Conservation (phyloP, 2,888 invertebrate species). For the Dynastes hyllus region DNA sequence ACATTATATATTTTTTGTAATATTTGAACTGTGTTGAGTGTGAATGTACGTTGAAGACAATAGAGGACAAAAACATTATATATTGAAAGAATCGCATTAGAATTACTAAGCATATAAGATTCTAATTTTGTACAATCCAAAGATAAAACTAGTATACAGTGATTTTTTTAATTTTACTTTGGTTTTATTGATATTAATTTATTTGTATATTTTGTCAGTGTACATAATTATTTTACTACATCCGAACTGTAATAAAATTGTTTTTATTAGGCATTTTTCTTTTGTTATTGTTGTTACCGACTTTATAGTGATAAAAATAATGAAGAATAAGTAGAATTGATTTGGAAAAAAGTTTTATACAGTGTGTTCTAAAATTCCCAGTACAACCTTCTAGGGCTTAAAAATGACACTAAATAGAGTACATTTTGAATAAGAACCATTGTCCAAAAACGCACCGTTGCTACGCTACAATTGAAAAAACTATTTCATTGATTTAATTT, state of each 20-base stretch:
- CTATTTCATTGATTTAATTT: no score
- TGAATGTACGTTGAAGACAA: constrained; percentile 63
- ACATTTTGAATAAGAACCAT: no score
- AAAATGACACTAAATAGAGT: no score
- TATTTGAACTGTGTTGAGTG: constrained; percentile 59
- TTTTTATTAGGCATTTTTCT: constrained; percentile 50
- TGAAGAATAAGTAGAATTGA: constrained; percentile 15
- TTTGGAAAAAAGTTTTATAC: no score
- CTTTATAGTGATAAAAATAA: not conserved
- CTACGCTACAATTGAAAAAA: no score
- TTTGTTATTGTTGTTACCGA: not conserved
- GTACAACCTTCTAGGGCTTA: no score
- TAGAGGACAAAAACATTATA: constrained; percentile 56
- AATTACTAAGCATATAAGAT: constrained; percentile 62
- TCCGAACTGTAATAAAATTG: constrained; percentile 52
- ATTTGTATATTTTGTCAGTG: constrained; percentile 57
- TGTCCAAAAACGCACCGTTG: no score
- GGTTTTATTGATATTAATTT: constrained; percentile 53
- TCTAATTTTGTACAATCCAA: constrained; percentile 71
- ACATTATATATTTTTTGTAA: constrained; percentile 61
- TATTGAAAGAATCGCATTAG: constrained; percentile 54
- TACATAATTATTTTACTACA: constrained; percentile 56
- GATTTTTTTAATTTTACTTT: constrained; percentile 54
- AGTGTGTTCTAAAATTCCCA: no score
- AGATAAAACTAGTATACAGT: constrained; percentile 64